These are phyloP conservation scores for roundworm (Caenorhabditis elegans) DNA, from an alignment of 1,140 invertebrate species.

Conservation along the genomic window WBcel235 BX284603.4:7332501-7333000, in stretches of 20 bases:
- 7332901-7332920: too few species aligned
- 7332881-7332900: too few species aligned
- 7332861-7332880: too few species aligned
- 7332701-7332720: slow-evolving; percentile 47
- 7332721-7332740: slow-evolving; percentile 19
- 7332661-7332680: slow-evolving; percentile 72
- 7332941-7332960: slow-evolving; percentile 62
- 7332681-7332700: slow-evolving; percentile 60
- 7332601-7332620: slow-evolving; percentile 78
- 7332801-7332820: slow-evolving; percentile 69
- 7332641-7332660: slow-evolving; percentile 84
- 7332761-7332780: slow-evolving; percentile 66
- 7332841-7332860: neutral
- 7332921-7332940: too few species aligned
- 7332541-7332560: slow-evolving; percentile 79
- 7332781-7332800: slow-evolving; percentile 68
- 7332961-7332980: slow-evolving; percentile 61
- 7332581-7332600: slow-evolving; percentile 84
- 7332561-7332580: slow-evolving; percentile 76
- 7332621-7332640: slow-evolving; percentile 85
- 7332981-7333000: slow-evolving; percentile 46
- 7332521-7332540: slow-evolving; percentile 87
- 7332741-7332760: slow-evolving; percentile 56
- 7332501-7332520: slow-evolving; percentile 82
- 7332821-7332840: slow-evolving; percentile 57